Evolutionary conservation across 2,113 vertebrate genomes (phyloP), one percentile per base, ranked within the genome.

Genomic region (Perca fluviatilis): DNA sequence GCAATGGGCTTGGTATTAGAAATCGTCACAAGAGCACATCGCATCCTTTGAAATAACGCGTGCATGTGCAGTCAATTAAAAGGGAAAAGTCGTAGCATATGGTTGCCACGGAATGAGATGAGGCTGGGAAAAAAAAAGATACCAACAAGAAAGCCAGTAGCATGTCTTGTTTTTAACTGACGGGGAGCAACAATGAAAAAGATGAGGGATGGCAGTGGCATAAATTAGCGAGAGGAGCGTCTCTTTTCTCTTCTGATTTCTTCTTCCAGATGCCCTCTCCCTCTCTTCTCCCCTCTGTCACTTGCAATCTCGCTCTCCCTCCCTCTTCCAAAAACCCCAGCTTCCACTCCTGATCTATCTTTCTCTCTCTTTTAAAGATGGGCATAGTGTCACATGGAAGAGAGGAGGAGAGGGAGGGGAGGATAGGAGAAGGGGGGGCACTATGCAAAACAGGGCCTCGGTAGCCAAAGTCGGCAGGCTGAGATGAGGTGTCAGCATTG

Each of bases 401-500:
- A 88, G 88, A 87, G 84, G 70, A 65, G 76, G 70, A 79, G 83
- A 82, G 83, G 80, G 84, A 53, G 51, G 60, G 76, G 77, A 47
- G 10, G 16, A 8, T 18, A 60, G 72, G 71, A 40, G 65, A 66
- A 30, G 58, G 78, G 5, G 2, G 88, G 79, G 97, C 96, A 94
- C 97, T 99, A 99, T 99, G 98, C 98, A 99, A 99, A 98, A 97
- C 96, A 96, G 95, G 96, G 96, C 97, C 97, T 97, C 96, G 96
- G 95, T 97, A 98, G 97, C 97, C 96, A 97, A 98, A 99, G 97
- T 97, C 97, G 97, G 96, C 96, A 96, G 97, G 82, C 91, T 97
- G 97, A 98, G 98, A 99, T 98, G 98, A 99, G 98, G 97, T 99
- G 98, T 99, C 98, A 98, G 97, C 97, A 96, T 96, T 86, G 97